Percentiles rank a stretch among this genome's conserved stretches.
Conservation (phyloP, 2,888 invertebrate species). For the Cerastis rubricosa region DNA sequence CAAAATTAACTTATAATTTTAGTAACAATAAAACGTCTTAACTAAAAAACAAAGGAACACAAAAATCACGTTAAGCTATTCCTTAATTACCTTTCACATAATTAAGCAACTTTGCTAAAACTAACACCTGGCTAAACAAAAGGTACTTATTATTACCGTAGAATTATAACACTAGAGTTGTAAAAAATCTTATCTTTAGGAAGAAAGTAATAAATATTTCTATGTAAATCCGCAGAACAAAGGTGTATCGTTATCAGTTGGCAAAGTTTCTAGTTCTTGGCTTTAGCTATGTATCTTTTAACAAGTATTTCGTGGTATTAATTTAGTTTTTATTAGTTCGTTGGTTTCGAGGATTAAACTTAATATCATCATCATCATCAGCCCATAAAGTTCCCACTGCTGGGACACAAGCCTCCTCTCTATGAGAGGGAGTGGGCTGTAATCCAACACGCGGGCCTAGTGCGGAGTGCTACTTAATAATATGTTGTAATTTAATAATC, state of each 20-base stretch:
- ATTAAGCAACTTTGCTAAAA: slow-evolving; percentile 27
- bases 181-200: slow-evolving; percentile 63
- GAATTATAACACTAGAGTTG: slow-evolving; percentile 49
- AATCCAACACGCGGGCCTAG: no score
- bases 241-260: slow-evolving; percentile 52
- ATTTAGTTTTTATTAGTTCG: slow-evolving; percentile 19
- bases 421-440: no score
- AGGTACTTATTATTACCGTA: slow-evolving; percentile 34
- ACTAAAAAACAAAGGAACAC: slow-evolving; percentile 24
- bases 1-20: not conserved
- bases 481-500: no score
- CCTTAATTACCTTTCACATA: slow-evolving; percentile 32
- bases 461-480: no score
- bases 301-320: not conserved
- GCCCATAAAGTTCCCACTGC: no score
- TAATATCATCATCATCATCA: no score
- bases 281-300: slow-evolving; percentile 20
- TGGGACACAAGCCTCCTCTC: no score
- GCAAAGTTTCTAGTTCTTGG: slow-evolving; percentile 51
- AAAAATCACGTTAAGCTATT: slow-evolving; percentile 17
- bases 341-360: not conserved
- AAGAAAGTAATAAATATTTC: slow-evolving; percentile 69
- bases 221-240: slow-evolving; percentile 63
- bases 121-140: slow-evolving; percentile 52
- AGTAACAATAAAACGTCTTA: not conserved